Conservation (phyloP, 2,797 vertebrate species). For the Pseudochirops corinnae region DNA sequence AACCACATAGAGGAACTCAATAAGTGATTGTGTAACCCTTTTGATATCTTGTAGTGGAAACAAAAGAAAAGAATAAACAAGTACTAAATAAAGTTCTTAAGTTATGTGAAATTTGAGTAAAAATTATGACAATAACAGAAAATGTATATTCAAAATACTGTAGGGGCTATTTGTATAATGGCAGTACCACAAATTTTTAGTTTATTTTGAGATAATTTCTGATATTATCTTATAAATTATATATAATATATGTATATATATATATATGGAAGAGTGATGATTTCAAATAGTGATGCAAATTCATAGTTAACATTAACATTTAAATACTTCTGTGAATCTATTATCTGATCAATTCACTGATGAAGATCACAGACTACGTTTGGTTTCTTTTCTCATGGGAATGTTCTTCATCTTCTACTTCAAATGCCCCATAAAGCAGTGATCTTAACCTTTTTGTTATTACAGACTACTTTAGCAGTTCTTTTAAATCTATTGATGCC, state of each 20-base stretch:
- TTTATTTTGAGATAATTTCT: neutral
- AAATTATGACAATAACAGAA: neutral
- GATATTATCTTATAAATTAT: neutral
- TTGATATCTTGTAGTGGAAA: neutral
- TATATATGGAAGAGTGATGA: neutral
- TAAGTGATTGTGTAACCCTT: neutral
- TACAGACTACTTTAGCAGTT: neutral
- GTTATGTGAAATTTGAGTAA: neutral
- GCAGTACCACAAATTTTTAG: neutral
- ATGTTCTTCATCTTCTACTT: neutral
- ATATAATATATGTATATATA: neutral
- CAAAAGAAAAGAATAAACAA: neutral
- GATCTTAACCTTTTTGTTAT: neutral
- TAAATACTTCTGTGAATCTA: neutral
- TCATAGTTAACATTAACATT: neutral
- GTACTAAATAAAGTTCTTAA: neutral
- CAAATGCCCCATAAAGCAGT: neutral
- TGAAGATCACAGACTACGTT: neutral
- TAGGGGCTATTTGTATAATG: neutral
- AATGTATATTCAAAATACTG: neutral
- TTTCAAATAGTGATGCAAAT: neutral
- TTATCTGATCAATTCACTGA: neutral
- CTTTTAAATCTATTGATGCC: neutral
- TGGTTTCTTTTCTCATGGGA: neutral
- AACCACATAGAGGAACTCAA: neutral